Base-by-base conservation (phyloP, 2,888 invertebrate genomes). In the Phortica magna region DNA sequence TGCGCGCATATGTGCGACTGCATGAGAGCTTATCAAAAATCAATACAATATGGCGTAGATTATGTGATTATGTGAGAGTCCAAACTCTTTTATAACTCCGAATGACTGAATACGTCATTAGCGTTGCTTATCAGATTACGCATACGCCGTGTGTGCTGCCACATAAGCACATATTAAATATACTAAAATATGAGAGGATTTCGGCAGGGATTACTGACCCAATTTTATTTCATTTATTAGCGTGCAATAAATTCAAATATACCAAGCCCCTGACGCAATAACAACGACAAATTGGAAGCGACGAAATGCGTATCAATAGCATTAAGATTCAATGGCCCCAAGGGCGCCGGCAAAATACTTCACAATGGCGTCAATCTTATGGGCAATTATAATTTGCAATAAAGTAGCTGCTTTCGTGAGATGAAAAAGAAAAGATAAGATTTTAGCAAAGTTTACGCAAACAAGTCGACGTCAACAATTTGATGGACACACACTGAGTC, bases 61-160 rank as follows among this genome's bases (percentile, higher is more conserved):
- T 48, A 1, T 48, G 22, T 55, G 71, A 71, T 71, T n/a, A n/a
- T n/a, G n/a, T n/a, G n/a, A 55, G 19, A 53, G 19, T 14, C 71
- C 31, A n/a, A 19, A 53, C 53, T 19, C 9, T 12, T 19, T 61
- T 61, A n/a, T 17, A 22, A 22, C 71, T 19, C 55, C 55, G 31
- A 74, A 67, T 75, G 59, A 77, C 87, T 88, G 84, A 83, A 88
- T 83, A 48, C 48, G 48, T 48, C 48, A 48, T 48, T 14, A 48
- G 48, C 14, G 14, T 0, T 82, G 83, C 85, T 87, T 85, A 85
- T 85, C 85, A 83, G 77, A 88, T 88, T 88, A 87, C 87, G 83
- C 84, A 88, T 83, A 87, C 87, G 87, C 78, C 84, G 75, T 70
- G 80, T 85, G 22, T 9, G 42, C 4, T 22, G 7, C 19, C 68